Evolutionary conservation across 2,797 vertebrate species (phyloP).

Genomic region (Gastrophryne carolinensis): DNA sequence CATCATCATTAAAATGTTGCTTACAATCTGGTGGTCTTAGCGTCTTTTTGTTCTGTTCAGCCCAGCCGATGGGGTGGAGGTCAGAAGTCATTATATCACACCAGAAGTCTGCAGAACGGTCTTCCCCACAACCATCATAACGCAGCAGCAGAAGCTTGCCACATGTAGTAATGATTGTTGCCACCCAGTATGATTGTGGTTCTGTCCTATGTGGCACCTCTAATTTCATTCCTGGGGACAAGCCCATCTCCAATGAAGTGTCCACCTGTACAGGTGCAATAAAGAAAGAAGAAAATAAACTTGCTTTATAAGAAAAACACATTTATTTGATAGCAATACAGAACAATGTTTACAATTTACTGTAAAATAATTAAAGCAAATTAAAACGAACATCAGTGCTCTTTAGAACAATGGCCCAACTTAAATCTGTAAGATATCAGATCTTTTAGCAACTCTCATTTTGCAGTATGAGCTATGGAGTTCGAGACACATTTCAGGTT

Average conservation of each 20-base stretch:
- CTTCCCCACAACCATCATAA: slow-evolving; percentile 90
- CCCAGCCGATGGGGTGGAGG: slow-evolving; percentile 93
- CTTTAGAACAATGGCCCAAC: too few relatives aligned
- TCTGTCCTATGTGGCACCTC: slow-evolving; percentile 87
- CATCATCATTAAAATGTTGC: too few relatives aligned
- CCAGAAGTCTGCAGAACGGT: slow-evolving; percentile 95
- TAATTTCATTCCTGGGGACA: slow-evolving; percentile 93
- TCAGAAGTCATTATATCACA: slow-evolving; percentile 91
- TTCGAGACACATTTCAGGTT: too few relatives aligned
- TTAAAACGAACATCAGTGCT: too few relatives aligned
- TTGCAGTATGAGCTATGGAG: too few relatives aligned
- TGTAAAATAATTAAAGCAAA: too few relatives aligned
- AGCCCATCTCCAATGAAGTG: slow-evolving; percentile 90
- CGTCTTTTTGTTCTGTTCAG: slow-evolving; percentile 83
- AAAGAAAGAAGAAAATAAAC: rapidly evolving
- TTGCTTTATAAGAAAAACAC: too few relatives aligned
- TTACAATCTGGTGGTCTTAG: slow-evolving; percentile 91
- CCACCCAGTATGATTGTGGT: slow-evolving; percentile 84
- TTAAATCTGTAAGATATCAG: too few relatives aligned
- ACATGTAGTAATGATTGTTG: slow-evolving; percentile 92
- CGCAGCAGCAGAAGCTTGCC: slow-evolving; percentile 92
- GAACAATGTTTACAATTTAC: too few relatives aligned
- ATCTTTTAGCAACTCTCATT: too few relatives aligned
- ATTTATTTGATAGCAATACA: too few relatives aligned
- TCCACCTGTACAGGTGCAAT: slow-evolving; percentile 80